These are phyloP conservation scores for Bicyclus anynana DNA, from an alignment of 1,140 invertebrate genomes.

Conservation along the genomic window DNA sequence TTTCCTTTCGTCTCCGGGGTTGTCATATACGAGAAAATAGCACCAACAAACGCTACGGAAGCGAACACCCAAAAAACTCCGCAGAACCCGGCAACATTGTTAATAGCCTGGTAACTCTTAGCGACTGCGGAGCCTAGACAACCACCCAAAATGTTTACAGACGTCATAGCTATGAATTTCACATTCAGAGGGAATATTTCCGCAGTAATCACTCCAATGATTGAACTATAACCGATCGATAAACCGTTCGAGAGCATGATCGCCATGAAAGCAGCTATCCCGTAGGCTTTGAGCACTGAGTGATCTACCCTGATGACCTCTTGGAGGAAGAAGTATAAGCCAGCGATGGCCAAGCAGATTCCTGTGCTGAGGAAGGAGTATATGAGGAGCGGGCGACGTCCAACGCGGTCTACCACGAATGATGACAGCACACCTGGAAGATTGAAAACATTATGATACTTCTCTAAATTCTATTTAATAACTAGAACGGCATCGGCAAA, in stretches of 20 bases:
- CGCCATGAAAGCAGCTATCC: conserved; percentile 72
- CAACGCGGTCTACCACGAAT: conserved; percentile 84
- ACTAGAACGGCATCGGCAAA: too few relatives aligned
- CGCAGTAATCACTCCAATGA: conserved; percentile 78
- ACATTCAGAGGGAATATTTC: conserved; percentile 80
- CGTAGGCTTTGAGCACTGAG: conserved; percentile 39
- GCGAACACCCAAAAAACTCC: conserved; percentile 76
- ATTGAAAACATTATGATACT: too few relatives aligned
- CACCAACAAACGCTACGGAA: conserved; percentile 62
- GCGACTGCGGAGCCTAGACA: conserved; percentile 68
- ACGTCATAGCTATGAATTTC: conserved; percentile 75
- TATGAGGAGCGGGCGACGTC: conserved; percentile 83
- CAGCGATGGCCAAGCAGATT: conserved; percentile 63
- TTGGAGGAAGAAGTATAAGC: conserved; percentile 73
- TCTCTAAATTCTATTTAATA: too few relatives aligned
- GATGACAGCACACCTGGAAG: conserved; percentile 80
- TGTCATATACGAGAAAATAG: conserved; percentile 76
- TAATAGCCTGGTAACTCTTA: conserved; percentile 72
- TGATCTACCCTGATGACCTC: conserved; percentile 38
- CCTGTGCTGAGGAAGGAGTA: conserved; percentile 76
- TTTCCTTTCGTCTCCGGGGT: conserved; percentile 87
- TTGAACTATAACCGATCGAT: conserved; percentile 76
- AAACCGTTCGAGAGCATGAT: conserved; percentile 77
- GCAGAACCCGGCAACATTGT: conserved; percentile 66
- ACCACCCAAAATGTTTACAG: conserved; percentile 57